Evolutionary conservation across 2,113 vertebrate species (phyloP), one percentile per base, ranked within the genome.

Genomic region (Zosterops hypoxanthus): DNA sequence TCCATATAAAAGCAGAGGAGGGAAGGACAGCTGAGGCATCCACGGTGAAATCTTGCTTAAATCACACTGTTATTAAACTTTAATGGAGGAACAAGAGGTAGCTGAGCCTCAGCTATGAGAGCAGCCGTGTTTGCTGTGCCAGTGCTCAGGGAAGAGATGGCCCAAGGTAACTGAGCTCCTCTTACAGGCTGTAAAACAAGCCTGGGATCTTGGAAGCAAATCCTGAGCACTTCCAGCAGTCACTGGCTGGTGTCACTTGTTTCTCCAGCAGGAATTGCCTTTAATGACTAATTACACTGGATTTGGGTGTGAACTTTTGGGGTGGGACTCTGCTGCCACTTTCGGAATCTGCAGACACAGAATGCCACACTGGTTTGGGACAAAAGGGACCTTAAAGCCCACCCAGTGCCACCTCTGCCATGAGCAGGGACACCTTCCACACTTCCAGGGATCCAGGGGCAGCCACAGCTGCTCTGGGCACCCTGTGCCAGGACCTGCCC

Each of bases 131-230:
- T 36, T 49, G 28, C 56, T 53, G 6, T 4, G 22, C 11, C n/a
- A 33, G 14, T 1, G 1, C 34, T 23, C 0, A 0, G 25, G 6
- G 18, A 22, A 68, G 39, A 33, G 59, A 73, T 24, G 59, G 59
- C 50, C 60, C 42, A 15, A 29, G n/a, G 42, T 15, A 23, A 39
- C 23, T 0, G 0, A 44, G 49, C 52, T 49, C 73, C 34, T 11
- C 33, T 31, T 39, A 21, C 24, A 52, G 25, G 3, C 2, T 47
- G 29, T 24, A 47, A 44, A 82, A 77, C 20, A 39, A 82, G 25
- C 22, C 44, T 2, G 0, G 1, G 18, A 28, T 12, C 36, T 6
- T 25, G 33, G 53, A 49, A 2, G 6, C 0, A 2, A 42, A 60
- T 17, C 46, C 34, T 1, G 4, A 28, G 19, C 1, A 1, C 39